A percentile compares a stretch with the other conserved stretches of the same genome.
These are phyloP conservation scores for Pandemis heparana DNA, from an alignment of 2,888 invertebrate species.

Conservation along the genomic window DNA sequence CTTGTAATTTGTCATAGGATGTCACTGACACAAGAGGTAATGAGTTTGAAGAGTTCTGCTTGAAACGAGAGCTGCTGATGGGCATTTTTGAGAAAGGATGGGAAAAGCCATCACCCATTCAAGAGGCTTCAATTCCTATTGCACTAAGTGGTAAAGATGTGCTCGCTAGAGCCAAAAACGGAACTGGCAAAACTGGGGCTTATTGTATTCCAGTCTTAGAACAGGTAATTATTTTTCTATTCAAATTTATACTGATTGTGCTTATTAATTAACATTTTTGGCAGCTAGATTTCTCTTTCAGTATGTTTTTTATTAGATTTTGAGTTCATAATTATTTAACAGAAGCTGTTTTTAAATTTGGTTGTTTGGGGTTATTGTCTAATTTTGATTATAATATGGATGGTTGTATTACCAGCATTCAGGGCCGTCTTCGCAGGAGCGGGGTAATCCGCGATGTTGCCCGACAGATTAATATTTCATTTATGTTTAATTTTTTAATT, in stretches of 20 bases:
- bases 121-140: slow-evolving; percentile 99
- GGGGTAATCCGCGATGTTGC: too few species aligned
- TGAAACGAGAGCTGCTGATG: slow-evolving; percentile 98
- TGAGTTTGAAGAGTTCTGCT: slow-evolving; percentile 99
- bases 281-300: slow-evolving; percentile 29
- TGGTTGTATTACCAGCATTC: too few species aligned
- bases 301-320: not conserved
- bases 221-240: slow-evolving; percentile 81
- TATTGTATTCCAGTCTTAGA: slow-evolving; percentile 99
- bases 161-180: slow-evolving; percentile 99
- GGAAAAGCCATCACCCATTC: slow-evolving; percentile 99
- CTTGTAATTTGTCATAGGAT: slow-evolving; percentile 88
- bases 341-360: not conserved
- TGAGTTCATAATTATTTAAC: not conserved
- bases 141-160: slow-evolving; percentile 99
- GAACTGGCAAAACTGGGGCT: slow-evolving; percentile 99
- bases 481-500: too few species aligned
- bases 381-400: too few species aligned
- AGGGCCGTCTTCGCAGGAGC: too few species aligned
- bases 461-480: too few species aligned
- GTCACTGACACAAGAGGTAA: slow-evolving; percentile 99
- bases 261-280: slow-evolving; percentile 5
- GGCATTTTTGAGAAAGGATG: slow-evolving; percentile 99
- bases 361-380: too few species aligned
- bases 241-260: not conserved